Base-by-base conservation (phyloP, 2,797 vertebrate species). In the Coranthus polyacanthus region DNA sequence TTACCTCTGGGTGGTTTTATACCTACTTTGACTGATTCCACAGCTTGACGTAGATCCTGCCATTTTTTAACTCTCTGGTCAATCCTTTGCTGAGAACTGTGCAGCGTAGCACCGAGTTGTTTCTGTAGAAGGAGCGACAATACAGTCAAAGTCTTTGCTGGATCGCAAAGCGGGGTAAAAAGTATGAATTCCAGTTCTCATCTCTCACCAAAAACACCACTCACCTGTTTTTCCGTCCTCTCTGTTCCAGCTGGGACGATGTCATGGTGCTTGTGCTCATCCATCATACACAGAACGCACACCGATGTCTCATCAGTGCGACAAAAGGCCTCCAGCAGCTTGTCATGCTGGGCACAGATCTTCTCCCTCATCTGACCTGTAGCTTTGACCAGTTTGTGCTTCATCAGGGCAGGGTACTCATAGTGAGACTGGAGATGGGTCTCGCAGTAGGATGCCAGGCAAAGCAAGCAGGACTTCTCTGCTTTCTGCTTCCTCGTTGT, bases 241-340 rank as follows among this genome's bases (percentile, higher is more conserved):
- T 97, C 97, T 5, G 93, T 81, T 64, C 90, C 93, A 77, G 97
- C 79, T 0, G 93, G 79, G 34, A 56, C 85, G 0, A 93, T 93
- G 52, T 92, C 83, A 2, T 98, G 98, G 67, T 87, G 71, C 86
- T 96, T 96, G 88, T 95, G 94, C 84, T 99, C 96, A 0, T 87
- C 91, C 82, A 96, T 95, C 84, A 98, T 92, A 79, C 97, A 99
- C 64, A 96, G 62, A 39, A 96, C 95, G 44, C 98, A 98, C 85
- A 99, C 95, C 5, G 95, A 95, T 18, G 54, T 74, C 80, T 89
- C 5, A 50, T 99, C 96, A 0, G 92, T 83, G 2, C 87, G 81
- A 83, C 98, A 99, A 75, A 93, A 98, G 44, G 96, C 94, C 71
- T 99, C 98, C 75, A 97, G 89, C 66, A 98, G 88, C 73, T 96